Percentiles rank a stretch among this genome's conserved stretches.
phyloP scores from a whole-genome alignment of 2,113 vertebrate genomes.

The Pelobates fuscus region DNA sequence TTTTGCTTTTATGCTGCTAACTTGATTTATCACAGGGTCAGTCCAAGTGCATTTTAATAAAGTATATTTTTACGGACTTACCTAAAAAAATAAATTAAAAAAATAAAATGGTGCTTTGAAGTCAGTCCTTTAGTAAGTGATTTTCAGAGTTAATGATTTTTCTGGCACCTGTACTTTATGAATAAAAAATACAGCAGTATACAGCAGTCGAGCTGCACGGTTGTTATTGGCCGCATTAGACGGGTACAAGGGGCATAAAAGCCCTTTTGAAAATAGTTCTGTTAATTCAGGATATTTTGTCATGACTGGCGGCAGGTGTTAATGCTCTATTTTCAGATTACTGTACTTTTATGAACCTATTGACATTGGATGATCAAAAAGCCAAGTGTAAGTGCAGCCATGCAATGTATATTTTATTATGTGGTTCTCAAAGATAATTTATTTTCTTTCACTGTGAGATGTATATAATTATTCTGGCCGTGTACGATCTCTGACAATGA shows the following conservation, averaged over 20 bases:
- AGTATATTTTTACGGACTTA: too few species aligned
- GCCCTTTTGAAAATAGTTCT: conserved; percentile 40
- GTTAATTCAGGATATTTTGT: conserved; percentile 51
- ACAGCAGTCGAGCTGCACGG: conserved; percentile 31
- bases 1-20: too few species aligned
- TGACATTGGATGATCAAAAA: conserved; percentile 13
- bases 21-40: too few species aligned
- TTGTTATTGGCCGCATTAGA: conserved; percentile 42
- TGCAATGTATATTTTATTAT: conserved; percentile 34
- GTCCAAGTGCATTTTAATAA: too few species aligned
- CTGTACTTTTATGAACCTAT: conserved; percentile 49
- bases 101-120: too few species aligned
- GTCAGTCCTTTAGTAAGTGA: background rate
- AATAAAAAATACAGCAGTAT: conserved; percentile 26
- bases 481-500: background rate
- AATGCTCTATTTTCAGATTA: conserved; percentile 50
- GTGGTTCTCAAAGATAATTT: conserved; percentile 31
- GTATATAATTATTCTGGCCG: conserved; percentile 29
- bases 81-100: too few species aligned
- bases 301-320: conserved; percentile 46
- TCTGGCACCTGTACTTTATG: conserved; percentile 40
- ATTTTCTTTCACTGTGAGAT: conserved; percentile 14
- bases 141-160: conserved; percentile 28
- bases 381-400: conserved; percentile 29
- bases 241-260: conserved; percentile 46